Conservation (phyloP, 2,888 invertebrate genomes). For the Drosophila subsilvestris region DNA sequence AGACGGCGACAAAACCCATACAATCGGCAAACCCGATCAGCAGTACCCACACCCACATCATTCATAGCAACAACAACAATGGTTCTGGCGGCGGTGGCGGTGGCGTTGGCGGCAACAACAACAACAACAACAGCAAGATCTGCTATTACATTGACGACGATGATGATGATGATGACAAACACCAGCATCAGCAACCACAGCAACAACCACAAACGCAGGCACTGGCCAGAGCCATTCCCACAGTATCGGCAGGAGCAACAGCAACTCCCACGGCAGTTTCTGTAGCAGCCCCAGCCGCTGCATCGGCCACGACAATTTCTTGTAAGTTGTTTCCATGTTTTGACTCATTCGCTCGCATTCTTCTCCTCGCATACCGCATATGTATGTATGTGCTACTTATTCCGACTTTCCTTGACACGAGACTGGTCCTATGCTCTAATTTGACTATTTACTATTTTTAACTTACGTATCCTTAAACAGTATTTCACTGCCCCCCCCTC, state of each 20-base stretch:
- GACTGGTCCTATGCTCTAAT: constrained; percentile 55
- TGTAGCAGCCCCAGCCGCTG: constrained; percentile 60
- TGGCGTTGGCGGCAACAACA: constrained; percentile 33
- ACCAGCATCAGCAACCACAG: constrained; percentile 45
- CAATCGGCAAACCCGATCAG: constrained; percentile 28
- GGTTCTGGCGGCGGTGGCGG: constrained; percentile 17
- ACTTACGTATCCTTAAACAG: constrained; percentile 31
- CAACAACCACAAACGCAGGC: constrained; percentile 38
- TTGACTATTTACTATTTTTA: constrained; percentile 32
- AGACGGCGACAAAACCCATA: constrained; percentile 35
- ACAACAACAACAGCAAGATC: constrained; percentile 46
- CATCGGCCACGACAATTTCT: constrained; percentile 83
- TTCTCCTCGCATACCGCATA: constrained; percentile 16
- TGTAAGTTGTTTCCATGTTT: constrained; percentile 81
- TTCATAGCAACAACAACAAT: constrained; percentile 54
- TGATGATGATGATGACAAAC: constrained; percentile 61
- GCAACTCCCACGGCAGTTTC: constrained; percentile 31
- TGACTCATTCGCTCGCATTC: constrained; percentile 32
- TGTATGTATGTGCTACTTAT: background rate
- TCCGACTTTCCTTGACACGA: constrained; percentile 40
- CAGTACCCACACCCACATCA: constrained; percentile 40
- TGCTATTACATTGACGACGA: constrained; percentile 71
- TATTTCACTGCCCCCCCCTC: constrained; percentile 34
- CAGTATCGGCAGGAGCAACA: constrained; percentile 43
- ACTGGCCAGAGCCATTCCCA: constrained; percentile 49